A percentile compares a stretch with the other conserved stretches of the same genome.
Conservation (phyloP, 2,113 vertebrate species). For the Benitochromis conjunctus region DNA sequence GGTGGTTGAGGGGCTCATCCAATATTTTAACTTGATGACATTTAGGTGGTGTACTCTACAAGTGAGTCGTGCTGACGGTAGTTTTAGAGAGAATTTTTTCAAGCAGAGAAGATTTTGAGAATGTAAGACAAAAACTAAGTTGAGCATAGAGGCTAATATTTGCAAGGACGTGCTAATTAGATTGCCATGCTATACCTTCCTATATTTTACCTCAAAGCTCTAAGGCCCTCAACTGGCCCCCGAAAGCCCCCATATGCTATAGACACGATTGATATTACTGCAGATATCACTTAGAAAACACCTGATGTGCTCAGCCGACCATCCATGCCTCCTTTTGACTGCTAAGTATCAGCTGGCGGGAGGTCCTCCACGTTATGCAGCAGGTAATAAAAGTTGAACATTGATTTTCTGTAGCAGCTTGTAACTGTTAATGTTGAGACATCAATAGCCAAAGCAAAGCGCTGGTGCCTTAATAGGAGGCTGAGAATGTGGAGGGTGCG, state of each 20-base stretch:
- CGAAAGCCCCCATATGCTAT: constrained; percentile 8
- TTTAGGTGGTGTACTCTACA: background rate
- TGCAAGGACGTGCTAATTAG: constrained; percentile 22
- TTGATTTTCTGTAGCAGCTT: constrained; percentile 99
- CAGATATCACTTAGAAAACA: constrained; percentile 72
- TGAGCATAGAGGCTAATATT: background rate
- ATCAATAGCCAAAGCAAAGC: constrained; percentile 98
- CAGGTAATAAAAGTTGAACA: constrained; percentile 91
- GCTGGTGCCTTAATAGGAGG: constrained; percentile 87
- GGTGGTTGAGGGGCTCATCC: constrained; percentile 19
- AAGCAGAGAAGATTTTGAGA: background rate
- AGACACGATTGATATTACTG: constrained; percentile 63
- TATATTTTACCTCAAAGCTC: background rate
- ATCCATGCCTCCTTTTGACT: constrained; percentile 53
- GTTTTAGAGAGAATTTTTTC: background rate
- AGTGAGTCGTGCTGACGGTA: background rate
- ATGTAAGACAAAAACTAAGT: background rate
- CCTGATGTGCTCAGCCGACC: constrained; percentile 54
- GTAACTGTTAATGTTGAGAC: constrained; percentile 99
- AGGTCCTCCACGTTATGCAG: constrained; percentile 75
- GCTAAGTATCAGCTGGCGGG: constrained; percentile 69
- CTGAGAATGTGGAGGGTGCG: constrained; percentile 74
- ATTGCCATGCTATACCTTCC: background rate
- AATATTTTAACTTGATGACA: constrained; percentile 22
- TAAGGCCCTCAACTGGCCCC: background rate